Conservation (phyloP, 1,140 invertebrate genomes). For the Drosophila lowei region DNA sequence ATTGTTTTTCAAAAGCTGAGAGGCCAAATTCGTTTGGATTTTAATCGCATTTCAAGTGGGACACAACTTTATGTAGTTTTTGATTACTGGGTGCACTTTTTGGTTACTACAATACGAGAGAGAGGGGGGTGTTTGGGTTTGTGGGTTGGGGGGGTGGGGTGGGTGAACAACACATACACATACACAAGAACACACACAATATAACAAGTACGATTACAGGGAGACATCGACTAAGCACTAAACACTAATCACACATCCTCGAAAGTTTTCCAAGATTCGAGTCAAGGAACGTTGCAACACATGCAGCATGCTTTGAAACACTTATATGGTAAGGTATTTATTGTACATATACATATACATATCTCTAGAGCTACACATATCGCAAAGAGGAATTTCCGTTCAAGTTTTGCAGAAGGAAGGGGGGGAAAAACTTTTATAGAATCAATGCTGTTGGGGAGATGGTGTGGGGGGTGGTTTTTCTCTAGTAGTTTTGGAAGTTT, state of each 20-base stretch:
- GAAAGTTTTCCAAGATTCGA: constrained; percentile 5
- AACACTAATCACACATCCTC: constrained; percentile 27
- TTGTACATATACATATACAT: constrained; percentile 4
- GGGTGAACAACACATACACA: constrained; percentile 10
- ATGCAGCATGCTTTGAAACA: constrained; percentile 43
- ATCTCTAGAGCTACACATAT: constrained; percentile 19
- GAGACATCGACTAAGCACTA: constrained; percentile 8
- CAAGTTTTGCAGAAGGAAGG: constrained; percentile 13
- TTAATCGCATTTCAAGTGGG: constrained; percentile 47
- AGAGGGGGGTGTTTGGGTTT: constrained; percentile 19
- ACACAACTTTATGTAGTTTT: constrained; percentile 45
- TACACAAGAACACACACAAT: constrained; percentile 35
- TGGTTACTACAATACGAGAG: constrained; percentile 47
- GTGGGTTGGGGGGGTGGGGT: constrained; percentile 9
- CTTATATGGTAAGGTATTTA: neutral
- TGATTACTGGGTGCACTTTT: constrained; percentile 65
- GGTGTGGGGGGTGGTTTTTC: constrained; percentile 22
- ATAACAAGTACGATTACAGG: neutral
- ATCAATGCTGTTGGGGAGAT: constrained; percentile 42
- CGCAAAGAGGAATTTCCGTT: constrained; percentile 19
- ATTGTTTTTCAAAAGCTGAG: constrained; percentile 46
- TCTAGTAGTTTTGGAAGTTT: constrained; percentile 26
- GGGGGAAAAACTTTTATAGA: constrained; percentile 35
- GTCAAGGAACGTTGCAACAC: constrained; percentile 15
- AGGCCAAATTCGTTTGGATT: constrained; percentile 54